phyloP scores from a whole-genome alignment of 2,797 vertebrate genomes.

The Gallirallus australis region DNA sequence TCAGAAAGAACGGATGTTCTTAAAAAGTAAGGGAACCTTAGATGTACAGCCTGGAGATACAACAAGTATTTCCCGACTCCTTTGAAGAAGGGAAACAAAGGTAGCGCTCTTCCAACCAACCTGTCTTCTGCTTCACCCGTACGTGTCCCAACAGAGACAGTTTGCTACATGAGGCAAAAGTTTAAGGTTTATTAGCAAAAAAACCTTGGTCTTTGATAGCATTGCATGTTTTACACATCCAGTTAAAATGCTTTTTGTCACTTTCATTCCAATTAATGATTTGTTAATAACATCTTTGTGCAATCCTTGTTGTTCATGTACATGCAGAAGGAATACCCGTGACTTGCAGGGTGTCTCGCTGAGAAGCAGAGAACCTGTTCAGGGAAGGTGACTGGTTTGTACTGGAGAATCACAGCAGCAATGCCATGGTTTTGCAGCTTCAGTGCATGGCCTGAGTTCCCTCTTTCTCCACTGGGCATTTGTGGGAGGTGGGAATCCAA shows the following conservation, averaged over 20 bases:
- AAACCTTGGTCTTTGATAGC: neutral
- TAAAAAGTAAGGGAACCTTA: neutral
- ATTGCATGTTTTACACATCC: neutral
- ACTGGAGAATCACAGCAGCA: neutral
- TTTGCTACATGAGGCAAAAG: neutral
- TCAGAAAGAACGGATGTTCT: neutral
- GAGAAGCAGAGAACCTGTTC: neutral
- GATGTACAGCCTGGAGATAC: neutral
- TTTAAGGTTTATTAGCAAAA: neutral
- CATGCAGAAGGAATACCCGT: neutral
- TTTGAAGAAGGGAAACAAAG: neutral
- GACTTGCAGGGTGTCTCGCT: neutral
- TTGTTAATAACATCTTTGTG: neutral
- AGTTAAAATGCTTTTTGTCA: neutral
- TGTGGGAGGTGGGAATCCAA: rapidly evolving
- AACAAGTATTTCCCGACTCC: neutral
- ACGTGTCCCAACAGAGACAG: neutral
- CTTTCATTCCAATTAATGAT: neutral
- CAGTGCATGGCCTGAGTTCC: neutral
- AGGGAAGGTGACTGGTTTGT: neutral
- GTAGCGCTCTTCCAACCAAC: neutral
- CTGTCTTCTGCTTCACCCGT: neutral
- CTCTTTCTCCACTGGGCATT: neutral
- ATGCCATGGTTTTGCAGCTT: neutral
- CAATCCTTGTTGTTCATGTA: neutral